Percentiles rank a stretch among this genome's conserved stretches.
Evolutionary conservation across 2,888 invertebrate genomes (phyloP).

Genomic region (Phytoseiulus persimilis): DNA sequence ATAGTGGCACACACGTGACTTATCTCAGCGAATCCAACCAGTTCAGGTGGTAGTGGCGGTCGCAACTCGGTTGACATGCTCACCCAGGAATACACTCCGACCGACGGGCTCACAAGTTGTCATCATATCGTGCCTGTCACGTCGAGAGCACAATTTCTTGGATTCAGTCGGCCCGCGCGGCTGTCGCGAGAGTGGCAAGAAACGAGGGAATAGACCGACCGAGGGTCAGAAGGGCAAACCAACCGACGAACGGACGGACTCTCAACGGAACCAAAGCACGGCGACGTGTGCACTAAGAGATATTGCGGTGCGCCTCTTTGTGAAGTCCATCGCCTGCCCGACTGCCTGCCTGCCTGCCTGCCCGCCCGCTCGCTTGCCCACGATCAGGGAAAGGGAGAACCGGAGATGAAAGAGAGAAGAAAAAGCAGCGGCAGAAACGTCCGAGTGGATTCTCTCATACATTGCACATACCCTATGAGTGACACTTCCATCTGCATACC

Average conservation of each 20-base stretch:
- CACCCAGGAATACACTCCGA: not conserved
- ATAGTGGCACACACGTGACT: not conserved
- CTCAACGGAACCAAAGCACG: not conserved
- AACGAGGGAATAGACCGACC: not conserved
- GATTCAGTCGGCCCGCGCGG: not conserved
- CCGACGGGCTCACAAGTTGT: not conserved
- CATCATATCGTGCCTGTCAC: not conserved
- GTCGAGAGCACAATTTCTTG: not conserved
- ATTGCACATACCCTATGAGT: not conserved
- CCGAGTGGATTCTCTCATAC: not conserved
- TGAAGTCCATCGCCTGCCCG: not conserved
- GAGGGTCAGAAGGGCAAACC: not conserved
- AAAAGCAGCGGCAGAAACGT: not conserved
- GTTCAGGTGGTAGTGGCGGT: not conserved
- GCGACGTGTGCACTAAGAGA: constrained; percentile 5
- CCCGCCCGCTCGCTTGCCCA: not conserved
- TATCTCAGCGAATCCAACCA: not conserved
- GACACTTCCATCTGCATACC: not conserved
- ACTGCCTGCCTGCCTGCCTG: not conserved
- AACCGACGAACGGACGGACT: not conserved
- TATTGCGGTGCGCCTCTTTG: not conserved
- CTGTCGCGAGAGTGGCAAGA: not conserved
- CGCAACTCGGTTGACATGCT: not conserved
- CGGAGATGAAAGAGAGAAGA: not conserved
- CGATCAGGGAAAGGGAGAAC: not conserved